Evolutionary conservation across 2,888 invertebrate genomes (phyloP), one percentile per base, ranked within the genome.

Genomic region (Acrocyrtus sp.): DNA sequence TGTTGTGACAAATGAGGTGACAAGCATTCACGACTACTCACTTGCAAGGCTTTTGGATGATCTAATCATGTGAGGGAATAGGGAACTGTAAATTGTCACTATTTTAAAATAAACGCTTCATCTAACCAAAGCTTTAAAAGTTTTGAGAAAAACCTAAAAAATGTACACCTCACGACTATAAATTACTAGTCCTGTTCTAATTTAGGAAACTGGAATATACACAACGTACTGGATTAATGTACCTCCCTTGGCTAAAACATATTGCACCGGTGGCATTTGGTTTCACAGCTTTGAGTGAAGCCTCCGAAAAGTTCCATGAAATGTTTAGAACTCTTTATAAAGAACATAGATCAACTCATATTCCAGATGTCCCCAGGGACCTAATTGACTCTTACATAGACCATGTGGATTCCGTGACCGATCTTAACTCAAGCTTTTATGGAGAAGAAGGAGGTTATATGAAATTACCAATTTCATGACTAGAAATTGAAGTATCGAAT

Each of bases 391-490:
- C 66, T 8, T 79, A 78, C 26, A 48, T 79, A n/a, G 21, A 75
- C 5, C 67, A 76, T 43, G 75, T 76, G 22, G 4, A 57, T 12
- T 69, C 58, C 27, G 70, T 66, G 0, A 66, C 51, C 0, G 76
- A 79, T 65, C 50, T 67, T 1, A 56, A 70, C 8, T 78, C 78
- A 10, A 74, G 73, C 24, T 79, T 79, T 70, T 78, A 76, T 56
- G 60, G 70, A 47, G 34, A 60, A 34, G 26, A 27, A n/a, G 79
- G 79, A 56, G 47, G 66, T 41, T 48, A 57, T n/a, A n/a, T n/a
- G n/a, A 41, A 34, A 56, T 24, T 43, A 45, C n/a, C 12, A 24
- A 24, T 5, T 27, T 34, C 19, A 47, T 45, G 26, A 27, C 26
- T 5, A 58, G n/a, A 12, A 41, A 2, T 15, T 50, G n/a, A 39